These are phyloP conservation scores for Saiga tatarica DNA, from an alignment of 2,113 vertebrate genomes.

Conservation along the genomic window DNA sequence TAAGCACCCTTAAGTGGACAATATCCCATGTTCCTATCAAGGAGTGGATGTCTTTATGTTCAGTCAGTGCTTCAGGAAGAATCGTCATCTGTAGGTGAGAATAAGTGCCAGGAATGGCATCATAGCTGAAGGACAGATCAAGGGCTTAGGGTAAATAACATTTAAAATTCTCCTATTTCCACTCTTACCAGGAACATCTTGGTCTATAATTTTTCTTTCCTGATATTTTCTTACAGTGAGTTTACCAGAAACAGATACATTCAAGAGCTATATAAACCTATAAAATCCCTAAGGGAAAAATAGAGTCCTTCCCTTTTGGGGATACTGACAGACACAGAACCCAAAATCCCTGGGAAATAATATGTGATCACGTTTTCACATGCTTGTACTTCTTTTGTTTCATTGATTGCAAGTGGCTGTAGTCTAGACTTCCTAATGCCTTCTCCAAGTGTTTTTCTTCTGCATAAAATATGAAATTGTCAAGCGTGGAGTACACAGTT, in stretches of 20 bases:
- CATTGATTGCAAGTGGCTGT: conserved; percentile 39
- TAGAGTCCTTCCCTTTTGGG: background rate
- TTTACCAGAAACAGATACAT: background rate
- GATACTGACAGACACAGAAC: background rate
- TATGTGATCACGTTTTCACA: background rate
- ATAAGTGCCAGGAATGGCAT: background rate
- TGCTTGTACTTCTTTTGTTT: conserved; percentile 2
- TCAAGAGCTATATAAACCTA: background rate
- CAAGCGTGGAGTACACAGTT: conserved; percentile 59
- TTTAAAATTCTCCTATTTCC: background rate
- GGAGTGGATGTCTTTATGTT: background rate
- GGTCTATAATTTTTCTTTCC: background rate
- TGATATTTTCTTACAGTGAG: background rate
- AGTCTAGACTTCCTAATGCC: conserved; percentile 22
- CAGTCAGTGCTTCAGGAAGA: background rate
- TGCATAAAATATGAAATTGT: conserved; percentile 80
- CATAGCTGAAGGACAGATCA: background rate
- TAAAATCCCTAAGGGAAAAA: background rate
- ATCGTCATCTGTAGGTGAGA: background rate
- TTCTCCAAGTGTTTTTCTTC: conserved; percentile 59
- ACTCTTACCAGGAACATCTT: background rate
- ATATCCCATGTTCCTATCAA: background rate
- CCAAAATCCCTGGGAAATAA: background rate
- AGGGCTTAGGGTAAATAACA: background rate
- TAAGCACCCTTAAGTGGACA: background rate